phyloP scores from a whole-genome alignment of 2,797 vertebrate species.

The Linurgus olivaceus region DNA sequence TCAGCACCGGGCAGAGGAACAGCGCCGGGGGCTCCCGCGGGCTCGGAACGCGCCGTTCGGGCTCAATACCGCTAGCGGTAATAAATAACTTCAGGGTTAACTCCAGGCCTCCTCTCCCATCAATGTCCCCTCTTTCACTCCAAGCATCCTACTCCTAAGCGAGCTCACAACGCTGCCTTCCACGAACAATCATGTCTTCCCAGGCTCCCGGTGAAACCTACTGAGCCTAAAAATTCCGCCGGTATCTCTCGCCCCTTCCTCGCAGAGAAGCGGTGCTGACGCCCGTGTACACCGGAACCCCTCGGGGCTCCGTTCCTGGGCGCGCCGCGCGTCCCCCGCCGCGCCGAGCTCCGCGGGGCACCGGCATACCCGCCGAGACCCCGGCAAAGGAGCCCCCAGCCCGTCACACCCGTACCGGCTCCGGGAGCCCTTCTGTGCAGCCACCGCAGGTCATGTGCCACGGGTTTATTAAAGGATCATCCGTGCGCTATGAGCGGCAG shows the following conservation, averaged over 20 bases:
- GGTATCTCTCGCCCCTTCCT: not conserved
- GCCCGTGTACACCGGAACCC: not conserved
- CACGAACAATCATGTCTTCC: slow-evolving; percentile 23
- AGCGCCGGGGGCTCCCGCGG: slow-evolving; percentile 23
- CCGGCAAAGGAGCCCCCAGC: not conserved
- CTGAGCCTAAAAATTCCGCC: not conserved
- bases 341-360: not conserved
- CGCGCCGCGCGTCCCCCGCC: not conserved
- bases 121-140: not conserved
- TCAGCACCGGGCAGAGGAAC: slow-evolving; percentile 76
- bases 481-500: not conserved
- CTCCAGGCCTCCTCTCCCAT: not conserved
- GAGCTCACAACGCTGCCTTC: slow-evolving; percentile 25
- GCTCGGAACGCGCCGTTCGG: not conserved
- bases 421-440: not conserved
- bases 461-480: not conserved
- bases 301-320: not conserved
- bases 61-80: not conserved
- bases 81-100: not conserved
- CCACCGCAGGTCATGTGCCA: not conserved
- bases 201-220: not conserved
- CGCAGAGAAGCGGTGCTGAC: not conserved
- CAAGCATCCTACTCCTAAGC: not conserved
- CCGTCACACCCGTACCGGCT: not conserved
- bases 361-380: not conserved